Base-by-base conservation (phyloP, 2,113 vertebrate genomes). In the Aramus guarauna region DNA sequence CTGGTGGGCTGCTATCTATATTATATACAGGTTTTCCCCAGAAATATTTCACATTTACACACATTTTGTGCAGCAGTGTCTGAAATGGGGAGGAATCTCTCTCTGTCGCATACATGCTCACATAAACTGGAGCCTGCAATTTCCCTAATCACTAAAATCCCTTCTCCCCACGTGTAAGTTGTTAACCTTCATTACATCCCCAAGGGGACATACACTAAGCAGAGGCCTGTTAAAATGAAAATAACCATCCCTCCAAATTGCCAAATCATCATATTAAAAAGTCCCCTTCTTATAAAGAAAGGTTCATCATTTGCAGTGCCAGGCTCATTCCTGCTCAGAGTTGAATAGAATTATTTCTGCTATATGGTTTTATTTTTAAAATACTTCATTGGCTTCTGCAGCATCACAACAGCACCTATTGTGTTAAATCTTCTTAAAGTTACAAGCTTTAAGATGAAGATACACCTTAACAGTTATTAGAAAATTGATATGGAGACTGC, bases 171-270 rank as follows among this genome's bases (percentile, higher is more conserved):
- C 66, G 48, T 96, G 96, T 85, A 96, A 88, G 92, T 97, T 96
- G 97, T 97, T 97, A 98, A 95, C 86, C 86, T 89, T 97, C 72
- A 59, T 94, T 88, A 24, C 50, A 85, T 96, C 96, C 96, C 94
- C 62, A 90, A 96, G 92, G 92, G 97, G 86, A 95, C 87, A 88
- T 66, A 85, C 75, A 63, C 93, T 88, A 97, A 97, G 88, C 96
- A 97, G 95, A 97, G 83, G 80, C 75, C 89, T 96, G 85, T 97
- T 96, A 97, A 97, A 97, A 97, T 78, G 95, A 97, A 97, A 97
- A 94, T 97, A 96, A 96, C 85, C 95, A 94, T 93, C 94, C 95
- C 94, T 92, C 82, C 81, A 89, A 95, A 94, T 85, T 95, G 96
- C 85, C 85, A 96, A 75, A 81, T 95, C 95, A 97, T 94, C 77